Base-by-base conservation (phyloP, 2,888 invertebrate species). In the Phragmatobia fuliginosa region DNA sequence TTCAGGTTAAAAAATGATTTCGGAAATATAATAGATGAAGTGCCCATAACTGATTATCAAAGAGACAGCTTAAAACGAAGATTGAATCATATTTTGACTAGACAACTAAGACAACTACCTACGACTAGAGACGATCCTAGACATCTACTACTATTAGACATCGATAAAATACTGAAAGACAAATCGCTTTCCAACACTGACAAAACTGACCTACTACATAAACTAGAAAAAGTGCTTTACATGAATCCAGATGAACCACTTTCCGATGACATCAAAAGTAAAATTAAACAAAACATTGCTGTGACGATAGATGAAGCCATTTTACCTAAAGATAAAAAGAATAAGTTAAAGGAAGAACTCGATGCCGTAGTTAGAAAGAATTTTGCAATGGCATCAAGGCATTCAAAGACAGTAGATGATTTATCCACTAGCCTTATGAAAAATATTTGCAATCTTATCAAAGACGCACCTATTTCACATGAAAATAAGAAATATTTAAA, bases 11-110 rank as follows among this genome's bases (percentile, higher is more conserved):
- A 74, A 45, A 65, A 67, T 28, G 71, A 79, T 38, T 68, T 83
- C n/a, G 33, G 28, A 4, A 64, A 73, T 60, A 73, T 77, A 58
- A 63, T 84, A 49, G 69, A 80, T 58, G 76, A 78, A 31, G 72
- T 75, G 18, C 60, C 72, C 14, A 62, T 85, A 60, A 38, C 76
- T 18, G 59, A 70, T n/a, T 56, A 63, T 21, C 70, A 79, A 68
- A 79, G 77, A 28, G 49, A 69, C 10, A 52, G 73, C 25, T 45
- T 81, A 36, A 77, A 77, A 62, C 62, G 62, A 63, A 73, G 73
- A 33, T 32, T 83, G 10, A 67, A 77, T 33, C 45, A 67, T 56
- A 72, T 63, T 45, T 41, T 69, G n/a, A 45, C 49, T 10, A 49
- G 41, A 61, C 38, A 65, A 25, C 41, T 70, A 59, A 58, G 62